Conservation (phyloP, 2,113 vertebrate species). For the Rhinoderma darwinii region DNA sequence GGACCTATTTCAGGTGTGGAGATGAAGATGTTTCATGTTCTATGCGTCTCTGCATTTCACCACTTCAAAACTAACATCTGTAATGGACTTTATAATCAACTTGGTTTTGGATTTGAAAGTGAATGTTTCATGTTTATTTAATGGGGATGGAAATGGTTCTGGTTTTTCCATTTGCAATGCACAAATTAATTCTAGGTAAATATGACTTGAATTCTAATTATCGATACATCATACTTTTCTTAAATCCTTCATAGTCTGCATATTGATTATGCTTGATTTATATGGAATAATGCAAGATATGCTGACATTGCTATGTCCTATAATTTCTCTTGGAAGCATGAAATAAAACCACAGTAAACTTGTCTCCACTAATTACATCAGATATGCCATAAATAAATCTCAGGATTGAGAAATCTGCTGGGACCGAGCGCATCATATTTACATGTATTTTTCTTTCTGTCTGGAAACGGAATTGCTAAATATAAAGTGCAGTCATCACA, state of each 20-base stretch:
- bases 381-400: constrained; percentile 34
- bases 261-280: constrained; percentile 39
- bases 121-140: constrained; percentile 41
- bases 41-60: constrained; percentile 40
- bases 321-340: constrained; percentile 36
- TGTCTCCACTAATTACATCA: constrained; percentile 45
- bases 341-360: constrained; percentile 40
- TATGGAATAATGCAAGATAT: constrained; percentile 19
- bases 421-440: not conserved
- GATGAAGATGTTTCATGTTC: constrained; percentile 65
- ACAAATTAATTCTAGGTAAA: not conserved
- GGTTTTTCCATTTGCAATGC: not conserved
- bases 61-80: constrained; percentile 59
- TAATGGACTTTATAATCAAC: constrained; percentile 41
- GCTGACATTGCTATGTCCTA: constrained; percentile 43
- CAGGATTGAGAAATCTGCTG: constrained; percentile 8
- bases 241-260: constrained; percentile 18
- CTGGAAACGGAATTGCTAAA: not conserved
- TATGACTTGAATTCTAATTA: constrained; percentile 33
- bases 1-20: constrained; percentile 50
- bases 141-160: not conserved
- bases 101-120: not conserved
- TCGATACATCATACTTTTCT: constrained; percentile 20
- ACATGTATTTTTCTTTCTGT: not conserved
- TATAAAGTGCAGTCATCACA: not conserved